phyloP scores from a whole-genome alignment of 2,113 vertebrate genomes.

The Anthoscopus minutus region DNA sequence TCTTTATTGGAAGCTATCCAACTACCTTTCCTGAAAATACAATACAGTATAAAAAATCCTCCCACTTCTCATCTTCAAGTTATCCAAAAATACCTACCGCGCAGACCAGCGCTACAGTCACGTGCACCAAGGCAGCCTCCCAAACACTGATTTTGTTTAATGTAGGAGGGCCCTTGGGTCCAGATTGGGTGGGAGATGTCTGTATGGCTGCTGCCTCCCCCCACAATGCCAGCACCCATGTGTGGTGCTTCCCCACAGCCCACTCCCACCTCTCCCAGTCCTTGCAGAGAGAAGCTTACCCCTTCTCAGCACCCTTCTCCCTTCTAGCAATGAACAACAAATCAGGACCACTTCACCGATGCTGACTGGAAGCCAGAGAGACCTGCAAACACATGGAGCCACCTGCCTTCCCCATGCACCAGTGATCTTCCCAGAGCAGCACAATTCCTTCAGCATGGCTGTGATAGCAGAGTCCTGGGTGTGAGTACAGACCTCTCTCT shows the following conservation, averaged over 20 bases:
- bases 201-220: neutral
- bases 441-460: rapidly evolving
- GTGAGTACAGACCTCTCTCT: neutral
- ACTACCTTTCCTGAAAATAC: neutral
- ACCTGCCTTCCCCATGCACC: neutral
- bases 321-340: neutral
- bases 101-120: neutral
- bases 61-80: neutral
- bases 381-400: neutral
- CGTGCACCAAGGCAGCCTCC: neutral
- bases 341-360: rapidly evolving
- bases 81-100: neutral
- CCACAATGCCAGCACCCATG: neutral
- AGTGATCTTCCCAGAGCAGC: neutral
- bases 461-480: neutral
- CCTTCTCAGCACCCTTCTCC: neutral
- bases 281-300: neutral
- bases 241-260: neutral
- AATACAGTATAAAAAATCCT: neutral
- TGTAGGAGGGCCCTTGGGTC: neutral
- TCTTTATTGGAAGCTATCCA: neutral
- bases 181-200: neutral
- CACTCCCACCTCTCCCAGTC: rapidly evolving
- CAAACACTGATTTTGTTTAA: neutral
- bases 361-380: neutral